phyloP scores from a whole-genome alignment of 2,113 vertebrate genomes.

The Pollachius pollachius region DNA sequence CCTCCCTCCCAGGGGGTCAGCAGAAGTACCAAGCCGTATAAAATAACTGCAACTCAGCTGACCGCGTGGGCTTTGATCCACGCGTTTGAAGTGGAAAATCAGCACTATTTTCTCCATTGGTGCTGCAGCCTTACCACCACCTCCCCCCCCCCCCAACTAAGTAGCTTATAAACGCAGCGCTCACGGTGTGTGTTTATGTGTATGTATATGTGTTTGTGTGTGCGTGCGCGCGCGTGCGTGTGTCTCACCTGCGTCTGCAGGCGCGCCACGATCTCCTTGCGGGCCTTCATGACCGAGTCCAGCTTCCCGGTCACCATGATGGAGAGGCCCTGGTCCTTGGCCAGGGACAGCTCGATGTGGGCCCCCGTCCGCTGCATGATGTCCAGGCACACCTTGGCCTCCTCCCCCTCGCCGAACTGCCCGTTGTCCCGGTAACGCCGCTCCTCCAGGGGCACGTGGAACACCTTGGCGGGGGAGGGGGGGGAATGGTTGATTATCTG shows the following conservation, averaged over 20 bases:
- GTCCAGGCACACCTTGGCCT: slow-evolving; percentile 78
- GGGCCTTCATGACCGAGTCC: slow-evolving; percentile 80
- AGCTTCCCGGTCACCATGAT: slow-evolving; percentile 82
- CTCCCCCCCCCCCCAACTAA: neutral
- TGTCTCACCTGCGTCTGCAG: slow-evolving; percentile 76
- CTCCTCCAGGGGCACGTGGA: slow-evolving; percentile 80
- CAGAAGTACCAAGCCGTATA: slow-evolving; percentile 4
- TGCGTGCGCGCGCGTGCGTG: no score
- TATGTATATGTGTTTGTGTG: no score
- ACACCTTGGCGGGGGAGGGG: slow-evolving; percentile 59
- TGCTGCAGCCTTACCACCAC: slow-evolving; percentile 18
- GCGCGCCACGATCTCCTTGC: slow-evolving; percentile 79
- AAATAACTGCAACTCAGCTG: slow-evolving; percentile 47
- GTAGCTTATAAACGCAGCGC: no score
- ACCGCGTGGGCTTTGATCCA: slow-evolving; percentile 27
- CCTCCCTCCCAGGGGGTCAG: neutral
- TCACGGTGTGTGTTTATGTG: neutral
- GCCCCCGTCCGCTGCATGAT: slow-evolving; percentile 81
- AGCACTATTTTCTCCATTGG: slow-evolving; percentile 34
- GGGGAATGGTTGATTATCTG: neutral
- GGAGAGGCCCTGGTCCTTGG: slow-evolving; percentile 81
- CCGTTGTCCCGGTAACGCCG: slow-evolving; percentile 82
- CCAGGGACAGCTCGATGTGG: slow-evolving; percentile 79
- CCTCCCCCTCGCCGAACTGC: slow-evolving; percentile 79
- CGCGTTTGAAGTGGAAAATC: slow-evolving; percentile 31